Evolutionary conservation across 1,140 invertebrate species (phyloP).

Genomic region (Cylas formicarius): DNA sequence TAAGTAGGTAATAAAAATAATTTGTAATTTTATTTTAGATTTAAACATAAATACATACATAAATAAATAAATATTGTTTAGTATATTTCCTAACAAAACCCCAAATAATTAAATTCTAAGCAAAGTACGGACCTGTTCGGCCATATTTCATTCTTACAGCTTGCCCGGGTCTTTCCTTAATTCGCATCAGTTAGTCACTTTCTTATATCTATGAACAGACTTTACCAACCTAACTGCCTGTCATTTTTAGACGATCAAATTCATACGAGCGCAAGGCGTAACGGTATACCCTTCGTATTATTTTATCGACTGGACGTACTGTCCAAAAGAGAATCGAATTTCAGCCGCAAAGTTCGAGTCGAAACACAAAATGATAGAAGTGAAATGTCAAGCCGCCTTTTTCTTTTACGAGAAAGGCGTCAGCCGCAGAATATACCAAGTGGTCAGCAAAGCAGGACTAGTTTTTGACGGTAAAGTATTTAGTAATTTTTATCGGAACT

Average conservation of each 20-base stretch:
- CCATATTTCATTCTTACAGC: too few species aligned
- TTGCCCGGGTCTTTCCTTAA: too few species aligned
- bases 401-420: constrained; percentile 46
- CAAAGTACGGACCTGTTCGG: too few species aligned
- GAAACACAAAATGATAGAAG: constrained; percentile 37
- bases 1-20: too few species aligned
- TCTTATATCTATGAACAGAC: too few species aligned
- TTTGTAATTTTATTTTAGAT: too few species aligned
- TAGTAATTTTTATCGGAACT: background rate
- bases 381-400: constrained; percentile 47
- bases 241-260: constrained; percentile 10
- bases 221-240: background rate
- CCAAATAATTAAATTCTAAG: too few species aligned
- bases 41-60: too few species aligned
- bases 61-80: too few species aligned
- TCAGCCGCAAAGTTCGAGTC: constrained; percentile 41
- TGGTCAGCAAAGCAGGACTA: constrained; percentile 57
- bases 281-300: constrained; percentile 28
- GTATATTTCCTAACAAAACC: too few species aligned
- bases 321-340: constrained; percentile 21
- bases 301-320: constrained; percentile 32
- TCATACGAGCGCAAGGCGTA: constrained; percentile 7
- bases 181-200: too few species aligned
- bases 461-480: constrained; percentile 54
- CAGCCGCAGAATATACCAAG: constrained; percentile 41